Percentiles rank a stretch among this genome's conserved stretches.
phyloP scores from a whole-genome alignment of 2,888 invertebrate genomes.

The Apamea anceps region DNA sequence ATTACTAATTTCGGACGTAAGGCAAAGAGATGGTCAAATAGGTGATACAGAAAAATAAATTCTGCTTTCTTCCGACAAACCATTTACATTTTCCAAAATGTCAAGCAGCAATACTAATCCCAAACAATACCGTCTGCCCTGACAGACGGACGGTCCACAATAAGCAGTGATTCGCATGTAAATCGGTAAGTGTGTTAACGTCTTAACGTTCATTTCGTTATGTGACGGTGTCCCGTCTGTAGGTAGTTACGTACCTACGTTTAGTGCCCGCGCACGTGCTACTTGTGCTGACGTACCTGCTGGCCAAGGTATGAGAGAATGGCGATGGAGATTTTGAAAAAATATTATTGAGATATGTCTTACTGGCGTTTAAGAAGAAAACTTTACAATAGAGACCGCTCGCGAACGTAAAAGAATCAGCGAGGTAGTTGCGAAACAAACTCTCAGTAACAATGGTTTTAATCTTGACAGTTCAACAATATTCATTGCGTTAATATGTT shows the following conservation, averaged over 20 bases:
- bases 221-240: constrained; percentile 37
- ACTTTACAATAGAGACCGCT: background rate
- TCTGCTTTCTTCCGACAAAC: background rate
- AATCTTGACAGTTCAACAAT: no score
- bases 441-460: no score
- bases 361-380: background rate
- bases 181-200: constrained; percentile 75
- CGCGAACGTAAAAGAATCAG: no score
- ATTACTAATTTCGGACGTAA: background rate
- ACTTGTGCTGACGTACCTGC: background rate
- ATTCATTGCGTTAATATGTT: no score
- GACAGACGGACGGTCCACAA: constrained; percentile 24
- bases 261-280: constrained; percentile 58
- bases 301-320: background rate
- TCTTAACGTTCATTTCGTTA: constrained; percentile 67
- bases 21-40: background rate
- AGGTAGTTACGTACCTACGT: constrained; percentile 52
- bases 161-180: constrained; percentile 44
- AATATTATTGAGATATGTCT: background rate
- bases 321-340: background rate
- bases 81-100: background rate
- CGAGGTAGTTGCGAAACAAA: no score
- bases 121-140: background rate
- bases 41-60: background rate
- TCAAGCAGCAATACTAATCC: background rate